These are phyloP conservation scores for Fulmarus glacialis DNA, from an alignment of 2,113 vertebrate genomes.

Conservation along the genomic window DNA sequence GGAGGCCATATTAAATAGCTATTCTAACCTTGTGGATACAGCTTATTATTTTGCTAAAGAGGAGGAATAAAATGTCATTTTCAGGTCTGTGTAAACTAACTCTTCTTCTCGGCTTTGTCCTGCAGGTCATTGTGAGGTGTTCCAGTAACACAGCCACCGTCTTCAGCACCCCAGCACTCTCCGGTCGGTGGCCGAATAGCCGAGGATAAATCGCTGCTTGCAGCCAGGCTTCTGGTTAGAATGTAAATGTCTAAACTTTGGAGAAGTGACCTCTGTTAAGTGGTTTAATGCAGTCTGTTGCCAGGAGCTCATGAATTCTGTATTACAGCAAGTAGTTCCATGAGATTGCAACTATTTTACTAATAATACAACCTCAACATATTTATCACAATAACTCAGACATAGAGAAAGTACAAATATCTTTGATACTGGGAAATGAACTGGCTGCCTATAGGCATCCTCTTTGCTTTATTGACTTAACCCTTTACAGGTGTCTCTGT, in stretches of 20 bases:
- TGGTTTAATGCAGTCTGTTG: conserved; percentile 69
- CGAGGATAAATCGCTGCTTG: conserved; percentile 2
- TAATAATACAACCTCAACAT: conserved; percentile 73
- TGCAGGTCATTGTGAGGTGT: background rate
- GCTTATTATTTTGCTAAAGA: background rate
- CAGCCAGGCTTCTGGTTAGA: conserved; percentile 53
- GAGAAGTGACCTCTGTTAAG: conserved; percentile 69
- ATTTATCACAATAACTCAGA: conserved; percentile 77
- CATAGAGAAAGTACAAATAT: conserved; percentile 67
- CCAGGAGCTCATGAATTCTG: conserved; percentile 77
- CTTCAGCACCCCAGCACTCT: background rate
- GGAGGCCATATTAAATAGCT: background rate
- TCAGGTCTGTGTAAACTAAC: background rate
- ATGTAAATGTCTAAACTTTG: conserved; percentile 67
- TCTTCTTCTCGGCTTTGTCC: background rate
- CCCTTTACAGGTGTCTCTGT: conserved; percentile 1
- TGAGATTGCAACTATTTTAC: conserved; percentile 76
- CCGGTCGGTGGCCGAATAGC: background rate
- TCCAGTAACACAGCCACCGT: background rate
- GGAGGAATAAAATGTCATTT: background rate
- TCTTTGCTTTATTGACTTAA: conserved; percentile 52
- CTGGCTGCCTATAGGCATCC: conserved; percentile 54
- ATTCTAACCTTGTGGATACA: background rate
- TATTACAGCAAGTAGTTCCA: conserved; percentile 65
- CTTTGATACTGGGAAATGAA: conserved; percentile 57